Conservation (phyloP, 2,113 vertebrate genomes). For the Aegithalos caudatus region DNA sequence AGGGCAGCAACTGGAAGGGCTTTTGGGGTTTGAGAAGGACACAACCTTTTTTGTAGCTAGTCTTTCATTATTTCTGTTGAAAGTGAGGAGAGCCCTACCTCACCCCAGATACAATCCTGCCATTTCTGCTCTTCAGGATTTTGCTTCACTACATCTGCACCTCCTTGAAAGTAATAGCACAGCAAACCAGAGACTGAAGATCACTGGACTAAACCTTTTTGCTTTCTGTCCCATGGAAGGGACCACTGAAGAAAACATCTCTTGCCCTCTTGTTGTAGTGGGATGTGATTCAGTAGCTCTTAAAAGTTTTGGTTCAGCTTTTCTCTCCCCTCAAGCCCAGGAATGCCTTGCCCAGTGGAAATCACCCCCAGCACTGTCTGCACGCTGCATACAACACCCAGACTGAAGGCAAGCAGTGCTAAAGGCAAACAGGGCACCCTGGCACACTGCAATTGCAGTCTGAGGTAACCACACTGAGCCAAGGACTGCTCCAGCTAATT, state of each 20-base stretch:
- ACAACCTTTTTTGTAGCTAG: not conserved
- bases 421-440: not conserved
- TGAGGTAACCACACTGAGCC: not conserved
- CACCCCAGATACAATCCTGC: not conserved
- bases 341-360: not conserved
- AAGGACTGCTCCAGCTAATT: not conserved
- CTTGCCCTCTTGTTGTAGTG: not conserved
- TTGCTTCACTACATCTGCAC: not conserved
- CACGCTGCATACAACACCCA: rapidly evolving
- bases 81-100: not conserved
- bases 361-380: not conserved
- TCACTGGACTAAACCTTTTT: not conserved
- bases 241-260: not conserved
- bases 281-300: not conserved
- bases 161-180: not conserved
- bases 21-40: not conserved
- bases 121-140: not conserved
- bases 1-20: not conserved
- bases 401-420: not conserved
- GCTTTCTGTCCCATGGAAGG: not conserved
- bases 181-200: not conserved
- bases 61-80: not conserved
- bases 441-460: not conserved
- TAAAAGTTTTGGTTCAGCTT: not conserved
- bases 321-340: not conserved